Evolutionary conservation across 1,140 invertebrate genomes (phyloP).

Genomic region (Hyposmocoma kahamanoa): DNA sequence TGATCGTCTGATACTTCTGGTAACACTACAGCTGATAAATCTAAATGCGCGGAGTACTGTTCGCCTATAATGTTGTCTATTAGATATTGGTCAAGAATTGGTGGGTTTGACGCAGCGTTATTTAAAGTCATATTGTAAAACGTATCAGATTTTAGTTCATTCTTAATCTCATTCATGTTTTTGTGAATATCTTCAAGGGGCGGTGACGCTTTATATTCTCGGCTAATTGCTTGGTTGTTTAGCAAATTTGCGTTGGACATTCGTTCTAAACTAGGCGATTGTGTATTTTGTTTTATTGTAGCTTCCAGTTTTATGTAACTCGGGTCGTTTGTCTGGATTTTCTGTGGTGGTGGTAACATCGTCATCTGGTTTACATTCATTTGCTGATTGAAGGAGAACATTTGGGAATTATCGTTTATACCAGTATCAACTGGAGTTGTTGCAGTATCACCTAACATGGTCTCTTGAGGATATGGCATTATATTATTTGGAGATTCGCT

Average conservation of each 20-base stretch:
- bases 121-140: constrained; percentile 54
- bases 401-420: constrained; percentile 45
- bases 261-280: constrained; percentile 56
- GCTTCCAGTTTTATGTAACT: constrained; percentile 65
- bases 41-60: constrained; percentile 51
- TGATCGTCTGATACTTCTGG: constrained; percentile 37
- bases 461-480: constrained; percentile 48
- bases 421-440: constrained; percentile 45
- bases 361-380: constrained; percentile 52
- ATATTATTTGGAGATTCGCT: constrained; percentile 51
- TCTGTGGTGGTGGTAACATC: constrained; percentile 42
- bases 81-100: constrained; percentile 56
- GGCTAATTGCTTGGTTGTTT: constrained; percentile 39
- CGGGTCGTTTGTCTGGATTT: constrained; percentile 53
- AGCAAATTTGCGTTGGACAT: constrained; percentile 61
- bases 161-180: constrained; percentile 64
- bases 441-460: constrained; percentile 31
- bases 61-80: constrained; percentile 62
- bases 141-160: constrained; percentile 60
- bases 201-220: constrained; percentile 62
- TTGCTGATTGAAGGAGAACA: constrained; percentile 59
- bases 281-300: constrained; percentile 63
- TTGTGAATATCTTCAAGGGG: constrained; percentile 62
- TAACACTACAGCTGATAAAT: constrained; percentile 43
- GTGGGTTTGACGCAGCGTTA: constrained; percentile 32